Percentiles rank a stretch among this genome's conserved stretches.
Evolutionary conservation across 1,140 invertebrate genomes (phyloP).

Genomic region (Brachionus angularis): DNA sequence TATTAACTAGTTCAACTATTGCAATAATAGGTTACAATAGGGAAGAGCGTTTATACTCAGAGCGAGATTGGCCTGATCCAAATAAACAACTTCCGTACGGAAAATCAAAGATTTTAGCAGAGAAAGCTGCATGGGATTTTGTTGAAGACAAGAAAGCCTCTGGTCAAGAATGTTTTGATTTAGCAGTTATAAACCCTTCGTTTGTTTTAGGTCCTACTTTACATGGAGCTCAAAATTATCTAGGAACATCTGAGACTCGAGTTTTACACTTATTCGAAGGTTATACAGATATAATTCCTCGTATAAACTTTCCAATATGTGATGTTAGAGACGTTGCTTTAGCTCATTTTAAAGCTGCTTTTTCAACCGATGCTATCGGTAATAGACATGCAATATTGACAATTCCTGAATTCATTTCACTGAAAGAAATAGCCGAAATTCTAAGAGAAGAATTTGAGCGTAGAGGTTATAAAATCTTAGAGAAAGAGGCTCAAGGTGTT

Average conservation of each 20-base stretch:
- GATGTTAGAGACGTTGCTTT: constrained; percentile 63
- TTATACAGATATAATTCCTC: constrained; percentile 51
- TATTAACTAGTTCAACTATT: constrained; percentile 62
- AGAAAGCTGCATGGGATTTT: constrained; percentile 64
- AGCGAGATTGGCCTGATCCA: constrained; percentile 61
- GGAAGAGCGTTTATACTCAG: constrained; percentile 57
- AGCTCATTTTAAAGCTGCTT: constrained; percentile 62
- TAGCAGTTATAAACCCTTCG: constrained; percentile 62
- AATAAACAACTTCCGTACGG: constrained; percentile 55
- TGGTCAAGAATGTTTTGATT: constrained; percentile 55
- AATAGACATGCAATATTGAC: constrained; percentile 20
- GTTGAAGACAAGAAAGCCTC: constrained; percentile 58
- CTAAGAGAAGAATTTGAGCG: neutral
- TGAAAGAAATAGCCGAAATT: constrained; percentile 4
- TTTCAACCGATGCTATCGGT: constrained; percentile 59
- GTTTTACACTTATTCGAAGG: neutral
- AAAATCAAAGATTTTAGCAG: constrained; percentile 62
- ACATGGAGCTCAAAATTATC: constrained; percentile 5
- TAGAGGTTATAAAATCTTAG: constrained; percentile 60
- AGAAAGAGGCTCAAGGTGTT: constrained; percentile 45
- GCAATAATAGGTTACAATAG: constrained; percentile 59
- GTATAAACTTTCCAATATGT: constrained; percentile 58
- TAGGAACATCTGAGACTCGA: constrained; percentile 25
- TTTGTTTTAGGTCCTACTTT: constrained; percentile 58
- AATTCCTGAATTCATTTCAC: neutral